These are phyloP conservation scores for Orthochromis indermauri DNA, from an alignment of 2,113 vertebrate species.

Conservation along the genomic window DNA sequence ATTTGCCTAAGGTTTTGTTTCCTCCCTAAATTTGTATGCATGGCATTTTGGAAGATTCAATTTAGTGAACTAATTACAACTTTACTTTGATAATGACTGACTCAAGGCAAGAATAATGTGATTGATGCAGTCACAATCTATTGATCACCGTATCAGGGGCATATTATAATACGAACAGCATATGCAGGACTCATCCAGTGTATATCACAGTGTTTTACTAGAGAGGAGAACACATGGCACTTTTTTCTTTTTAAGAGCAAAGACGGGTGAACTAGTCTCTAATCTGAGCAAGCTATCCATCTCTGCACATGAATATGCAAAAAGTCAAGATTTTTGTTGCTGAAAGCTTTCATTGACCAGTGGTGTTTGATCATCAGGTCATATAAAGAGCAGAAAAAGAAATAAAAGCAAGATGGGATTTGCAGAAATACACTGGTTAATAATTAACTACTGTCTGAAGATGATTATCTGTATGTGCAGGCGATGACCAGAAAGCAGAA, in stretches of 20 bases:
- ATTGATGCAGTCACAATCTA: background rate
- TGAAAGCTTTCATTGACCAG: background rate
- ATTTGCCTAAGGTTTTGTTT: background rate
- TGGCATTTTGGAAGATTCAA: background rate
- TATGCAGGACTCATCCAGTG: no score
- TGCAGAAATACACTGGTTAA: background rate
- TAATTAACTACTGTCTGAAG: background rate
- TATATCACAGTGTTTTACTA: background rate
- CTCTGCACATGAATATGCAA: background rate
- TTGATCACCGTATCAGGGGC: background rate
- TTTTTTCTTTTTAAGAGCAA: background rate
- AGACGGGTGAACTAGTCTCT: accelerated
- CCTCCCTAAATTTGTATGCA: background rate
- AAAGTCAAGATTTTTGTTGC: background rate
- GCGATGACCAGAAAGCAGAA: background rate
- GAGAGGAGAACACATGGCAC: background rate
- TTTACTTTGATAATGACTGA: background rate
- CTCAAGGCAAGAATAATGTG: background rate
- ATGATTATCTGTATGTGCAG: background rate
- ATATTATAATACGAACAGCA: background rate
- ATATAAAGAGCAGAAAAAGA: background rate
- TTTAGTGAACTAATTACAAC: background rate
- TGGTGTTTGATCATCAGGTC: background rate
- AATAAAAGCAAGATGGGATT: background rate
- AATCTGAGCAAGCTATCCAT: background rate